Conservation (phyloP, 2,888 invertebrate species). For the Drosophila gaucha region DNA sequence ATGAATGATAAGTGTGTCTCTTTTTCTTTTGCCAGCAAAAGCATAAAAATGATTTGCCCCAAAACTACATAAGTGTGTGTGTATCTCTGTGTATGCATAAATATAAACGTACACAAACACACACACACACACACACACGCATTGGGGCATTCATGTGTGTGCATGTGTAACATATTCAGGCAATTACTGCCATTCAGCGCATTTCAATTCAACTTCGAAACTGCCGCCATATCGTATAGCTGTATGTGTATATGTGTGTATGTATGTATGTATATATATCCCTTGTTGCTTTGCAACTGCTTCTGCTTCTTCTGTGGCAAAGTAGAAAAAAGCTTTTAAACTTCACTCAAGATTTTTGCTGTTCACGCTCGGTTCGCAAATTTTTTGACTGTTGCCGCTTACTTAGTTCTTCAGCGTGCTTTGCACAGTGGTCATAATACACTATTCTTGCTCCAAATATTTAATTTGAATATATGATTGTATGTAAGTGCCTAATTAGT, state of each 20-base stretch:
- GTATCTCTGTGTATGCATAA: not conserved
- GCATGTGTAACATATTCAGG: conserved; percentile 77
- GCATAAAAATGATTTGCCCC: conserved; percentile 68
- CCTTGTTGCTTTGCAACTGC: conserved; percentile 1
- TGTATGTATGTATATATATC: not conserved
- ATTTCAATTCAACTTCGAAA: conserved; percentile 79
- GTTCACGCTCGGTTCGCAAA: conserved; percentile 75
- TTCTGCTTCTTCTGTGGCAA: conserved; percentile 37
- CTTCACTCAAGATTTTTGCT: conserved; percentile 78
- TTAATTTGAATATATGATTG: too few relatives aligned
- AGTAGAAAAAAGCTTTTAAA: conserved; percentile 76
- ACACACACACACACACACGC: conserved; percentile 4
- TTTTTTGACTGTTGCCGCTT: conserved; percentile 73
- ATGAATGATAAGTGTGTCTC: conserved; percentile 64
- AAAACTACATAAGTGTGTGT: conserved; percentile 43
- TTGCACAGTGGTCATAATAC: conserved; percentile 34
- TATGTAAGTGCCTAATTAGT: too few relatives aligned
- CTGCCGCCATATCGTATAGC: conserved; percentile 43
- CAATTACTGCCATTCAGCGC: conserved; percentile 78
- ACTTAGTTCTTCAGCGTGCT: conserved; percentile 24
- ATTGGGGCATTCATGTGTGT: conserved; percentile 70
- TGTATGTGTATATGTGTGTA: not conserved
- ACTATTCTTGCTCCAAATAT: too few relatives aligned
- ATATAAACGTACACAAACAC: conserved; percentile 2
- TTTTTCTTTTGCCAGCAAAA: conserved; percentile 50